phyloP scores from a whole-genome alignment of 2,797 vertebrate genomes.

The Tinamus major region DNA sequence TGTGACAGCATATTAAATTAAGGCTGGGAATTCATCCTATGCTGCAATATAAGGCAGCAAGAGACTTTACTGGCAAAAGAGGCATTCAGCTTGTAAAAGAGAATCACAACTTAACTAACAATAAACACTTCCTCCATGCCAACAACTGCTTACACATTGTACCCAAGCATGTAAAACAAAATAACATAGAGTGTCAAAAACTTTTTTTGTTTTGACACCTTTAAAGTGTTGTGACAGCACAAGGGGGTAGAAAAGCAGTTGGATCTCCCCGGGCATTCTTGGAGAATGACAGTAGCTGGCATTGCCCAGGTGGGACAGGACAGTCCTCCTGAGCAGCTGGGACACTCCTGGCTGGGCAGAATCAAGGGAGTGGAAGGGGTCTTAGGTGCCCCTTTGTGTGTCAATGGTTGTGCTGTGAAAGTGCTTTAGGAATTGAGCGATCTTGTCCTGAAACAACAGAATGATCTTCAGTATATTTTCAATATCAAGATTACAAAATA shows the following conservation, averaged over 20 bases:
- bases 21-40: background rate
- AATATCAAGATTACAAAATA: background rate
- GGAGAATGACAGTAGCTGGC: background rate
- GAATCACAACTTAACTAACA: background rate
- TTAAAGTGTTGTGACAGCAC: background rate
- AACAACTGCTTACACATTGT: constrained; percentile 11
- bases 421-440: background rate
- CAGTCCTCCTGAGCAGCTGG: background rate
- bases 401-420: background rate
- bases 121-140: constrained; percentile 1
- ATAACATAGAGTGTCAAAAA: background rate
- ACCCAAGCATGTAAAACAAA: background rate
- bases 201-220: background rate
- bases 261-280: constrained; percentile 6
- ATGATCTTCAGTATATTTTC: background rate
- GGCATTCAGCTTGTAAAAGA: background rate
- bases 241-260: background rate
- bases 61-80: background rate
- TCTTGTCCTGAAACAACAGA: background rate
- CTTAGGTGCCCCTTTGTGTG: background rate
- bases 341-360: background rate
- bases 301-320: background rate
- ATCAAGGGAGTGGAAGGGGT: background rate
- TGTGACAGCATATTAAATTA: constrained; percentile 52
- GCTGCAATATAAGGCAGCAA: constrained; percentile 60